phyloP scores from a whole-genome alignment of 2,113 vertebrate genomes.

The Syngnathoides biaculeatus region DNA sequence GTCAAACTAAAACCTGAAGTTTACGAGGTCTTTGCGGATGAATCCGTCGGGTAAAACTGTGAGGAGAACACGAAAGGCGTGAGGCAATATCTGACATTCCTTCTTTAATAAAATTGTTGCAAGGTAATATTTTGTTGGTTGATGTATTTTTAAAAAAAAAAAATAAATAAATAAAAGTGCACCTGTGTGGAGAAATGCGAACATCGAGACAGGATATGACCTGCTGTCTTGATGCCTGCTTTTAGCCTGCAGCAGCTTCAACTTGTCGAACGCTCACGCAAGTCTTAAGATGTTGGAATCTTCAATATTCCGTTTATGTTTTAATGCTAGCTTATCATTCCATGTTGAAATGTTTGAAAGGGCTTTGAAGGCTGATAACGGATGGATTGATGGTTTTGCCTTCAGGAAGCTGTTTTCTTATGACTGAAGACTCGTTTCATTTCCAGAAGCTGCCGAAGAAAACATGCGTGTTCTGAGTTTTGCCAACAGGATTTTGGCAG shows the following conservation, averaged over 20 bases:
- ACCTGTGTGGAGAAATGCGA: slow-evolving; percentile 28
- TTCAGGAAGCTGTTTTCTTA: too few relatives aligned
- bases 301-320: not conserved
- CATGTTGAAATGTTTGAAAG: not conserved
- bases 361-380: not conserved
- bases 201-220: slow-evolving; percentile 38
- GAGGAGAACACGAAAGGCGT: not conserved
- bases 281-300: not conserved
- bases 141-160: too few relatives aligned
- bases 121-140: slow-evolving; percentile 28
- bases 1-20: not conserved
- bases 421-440: too few relatives aligned
- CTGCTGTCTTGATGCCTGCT: not conserved
- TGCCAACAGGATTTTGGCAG: too few relatives aligned
- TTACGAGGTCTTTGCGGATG: not conserved
- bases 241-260: slow-evolving; percentile 1
- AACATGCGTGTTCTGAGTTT: too few relatives aligned
- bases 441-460: too few relatives aligned
- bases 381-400: not conserved
- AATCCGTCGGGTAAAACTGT: not conserved
- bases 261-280: not conserved
- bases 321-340: not conserved
- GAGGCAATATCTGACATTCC: slow-evolving; percentile 19
- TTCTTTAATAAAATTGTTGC: slow-evolving; percentile 24
- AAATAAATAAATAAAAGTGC: slow-evolving; percentile 5